Evolutionary conservation across 64 coral and sea anemone species (phyloP).

Genomic region (Catalaphyllia jardinei): DNA sequence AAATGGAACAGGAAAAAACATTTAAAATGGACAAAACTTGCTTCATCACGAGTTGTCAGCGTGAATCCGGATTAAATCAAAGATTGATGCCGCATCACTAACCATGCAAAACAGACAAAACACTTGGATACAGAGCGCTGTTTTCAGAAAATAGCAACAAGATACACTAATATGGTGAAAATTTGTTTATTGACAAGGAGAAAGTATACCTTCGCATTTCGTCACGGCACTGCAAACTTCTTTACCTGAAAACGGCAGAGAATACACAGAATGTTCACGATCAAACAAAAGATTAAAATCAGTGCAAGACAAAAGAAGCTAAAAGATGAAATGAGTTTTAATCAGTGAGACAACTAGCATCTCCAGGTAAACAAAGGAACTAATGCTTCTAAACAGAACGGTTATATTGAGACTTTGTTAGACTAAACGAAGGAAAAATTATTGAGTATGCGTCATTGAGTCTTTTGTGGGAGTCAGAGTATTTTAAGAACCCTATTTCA

Average conservation of each 20-base stretch:
- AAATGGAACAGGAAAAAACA: not conserved
- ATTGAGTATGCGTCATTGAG: not conserved
- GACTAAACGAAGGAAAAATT: not conserved
- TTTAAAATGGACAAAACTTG: not conserved
- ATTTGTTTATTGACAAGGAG: not conserved
- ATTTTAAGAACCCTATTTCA: not conserved
- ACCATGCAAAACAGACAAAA: constrained; percentile 15
- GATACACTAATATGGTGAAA: not conserved
- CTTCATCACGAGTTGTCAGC: constrained; percentile 2
- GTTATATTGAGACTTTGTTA: not conserved
- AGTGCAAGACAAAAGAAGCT: not conserved
- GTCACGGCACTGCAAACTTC: constrained; percentile 50
- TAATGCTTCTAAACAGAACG: not conserved
- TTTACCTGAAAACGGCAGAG: constrained; percentile 12
- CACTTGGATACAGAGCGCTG: not conserved
- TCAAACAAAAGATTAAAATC: not conserved
- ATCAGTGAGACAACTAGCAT: not conserved
- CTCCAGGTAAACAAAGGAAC: not conserved
- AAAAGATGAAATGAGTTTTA: not conserved
- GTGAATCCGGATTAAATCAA: not conserved
- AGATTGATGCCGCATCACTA: not conserved
- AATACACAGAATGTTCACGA: not conserved
- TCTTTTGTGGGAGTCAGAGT: not conserved
- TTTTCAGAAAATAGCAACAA: not conserved
- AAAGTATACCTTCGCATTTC: constrained; percentile 48